Percentiles rank a stretch among this genome's conserved stretches.
Evolutionary conservation across 2,113 vertebrate genomes (phyloP).

Genomic region (Pteruthius melanotis): DNA sequence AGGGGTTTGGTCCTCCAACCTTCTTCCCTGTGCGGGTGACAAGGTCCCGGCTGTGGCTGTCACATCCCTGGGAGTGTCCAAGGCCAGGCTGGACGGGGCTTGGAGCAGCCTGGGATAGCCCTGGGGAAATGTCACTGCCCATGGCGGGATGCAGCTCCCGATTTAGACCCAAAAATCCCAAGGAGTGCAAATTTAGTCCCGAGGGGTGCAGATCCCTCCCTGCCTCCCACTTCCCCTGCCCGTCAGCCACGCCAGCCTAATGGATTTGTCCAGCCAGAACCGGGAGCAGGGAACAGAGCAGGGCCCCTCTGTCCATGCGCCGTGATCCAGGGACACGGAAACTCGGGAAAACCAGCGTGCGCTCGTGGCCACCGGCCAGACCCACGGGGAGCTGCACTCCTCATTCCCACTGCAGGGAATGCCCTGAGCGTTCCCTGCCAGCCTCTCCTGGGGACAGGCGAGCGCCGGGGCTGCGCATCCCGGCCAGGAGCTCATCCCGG

Average conservation of each 20-base stretch:
- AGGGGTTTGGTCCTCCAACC: not conserved
- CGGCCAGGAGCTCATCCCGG: not conserved
- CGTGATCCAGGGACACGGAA: accelerated
- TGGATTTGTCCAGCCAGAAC: accelerated
- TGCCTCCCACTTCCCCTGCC: not conserved
- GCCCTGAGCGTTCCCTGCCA: not conserved
- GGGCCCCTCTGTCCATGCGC: accelerated
- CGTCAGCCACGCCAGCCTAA: accelerated
- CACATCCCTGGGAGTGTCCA: not conserved
- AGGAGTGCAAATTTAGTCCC: accelerated
- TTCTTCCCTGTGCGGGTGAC: not conserved
- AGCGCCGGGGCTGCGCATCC: too few species aligned
- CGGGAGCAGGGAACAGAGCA: not conserved
- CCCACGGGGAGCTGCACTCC: accelerated
- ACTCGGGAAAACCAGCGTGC: not conserved
- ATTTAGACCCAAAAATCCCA: not conserved
- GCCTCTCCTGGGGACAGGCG: not conserved
- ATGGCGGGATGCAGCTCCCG: accelerated
- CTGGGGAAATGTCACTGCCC: not conserved
- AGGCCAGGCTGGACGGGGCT: not conserved
- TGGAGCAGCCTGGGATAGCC: not conserved
- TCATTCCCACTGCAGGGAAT: accelerated
- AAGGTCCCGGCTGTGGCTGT: not conserved
- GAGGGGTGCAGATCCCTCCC: too few species aligned
- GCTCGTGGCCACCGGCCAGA: not conserved